A percentile compares a stretch with the other conserved stretches of the same genome.
These are phyloP conservation scores for Seira sanloemensis DNA, from an alignment of 2,888 invertebrate genomes.

Conservation along the genomic window DNA sequence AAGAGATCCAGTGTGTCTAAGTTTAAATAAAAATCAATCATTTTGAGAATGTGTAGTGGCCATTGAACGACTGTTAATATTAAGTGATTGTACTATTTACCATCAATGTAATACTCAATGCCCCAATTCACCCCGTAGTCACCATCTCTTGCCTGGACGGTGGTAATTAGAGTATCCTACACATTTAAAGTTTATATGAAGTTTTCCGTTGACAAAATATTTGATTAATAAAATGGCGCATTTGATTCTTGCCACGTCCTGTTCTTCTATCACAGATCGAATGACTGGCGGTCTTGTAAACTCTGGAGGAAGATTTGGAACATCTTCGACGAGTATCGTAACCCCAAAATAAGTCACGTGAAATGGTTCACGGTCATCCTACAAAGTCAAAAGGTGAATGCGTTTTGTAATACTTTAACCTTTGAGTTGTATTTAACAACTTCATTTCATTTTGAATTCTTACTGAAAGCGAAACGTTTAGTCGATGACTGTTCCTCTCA, in stretches of 20 bases:
- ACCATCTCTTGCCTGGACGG: slow-evolving; percentile 41
- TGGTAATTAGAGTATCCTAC: slow-evolving; percentile 12
- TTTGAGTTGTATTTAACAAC: too few relatives aligned
- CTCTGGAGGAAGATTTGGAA: slow-evolving; percentile 44
- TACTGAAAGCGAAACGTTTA: too few relatives aligned
- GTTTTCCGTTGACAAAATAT: background rate
- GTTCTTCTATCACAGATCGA: slow-evolving; percentile 5
- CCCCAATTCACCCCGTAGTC: slow-evolving; percentile 42
- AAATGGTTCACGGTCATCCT: background rate
- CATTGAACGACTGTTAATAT: too few relatives aligned
- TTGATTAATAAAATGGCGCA: background rate
- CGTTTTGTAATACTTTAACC: too few relatives aligned
- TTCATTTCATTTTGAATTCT: too few relatives aligned
- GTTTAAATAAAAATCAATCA: background rate
- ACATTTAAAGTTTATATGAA: background rate
- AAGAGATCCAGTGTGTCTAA: slow-evolving; percentile 7
- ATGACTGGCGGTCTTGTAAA: slow-evolving; percentile 33
- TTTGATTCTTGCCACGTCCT: slow-evolving; percentile 5
- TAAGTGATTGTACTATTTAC: slow-evolving; percentile 6
- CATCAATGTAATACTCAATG: slow-evolving; percentile 28
- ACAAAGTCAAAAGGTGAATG: too few relatives aligned
- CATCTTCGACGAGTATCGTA: slow-evolving; percentile 34
- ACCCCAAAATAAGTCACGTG: background rate
- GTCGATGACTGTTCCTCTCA: too few relatives aligned
- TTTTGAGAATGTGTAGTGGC: too few relatives aligned